A percentile compares a stretch with the other conserved stretches of the same genome.
phyloP scores from a whole-genome alignment of 2,888 invertebrate genomes.

The Drosophila helvetica region DNA sequence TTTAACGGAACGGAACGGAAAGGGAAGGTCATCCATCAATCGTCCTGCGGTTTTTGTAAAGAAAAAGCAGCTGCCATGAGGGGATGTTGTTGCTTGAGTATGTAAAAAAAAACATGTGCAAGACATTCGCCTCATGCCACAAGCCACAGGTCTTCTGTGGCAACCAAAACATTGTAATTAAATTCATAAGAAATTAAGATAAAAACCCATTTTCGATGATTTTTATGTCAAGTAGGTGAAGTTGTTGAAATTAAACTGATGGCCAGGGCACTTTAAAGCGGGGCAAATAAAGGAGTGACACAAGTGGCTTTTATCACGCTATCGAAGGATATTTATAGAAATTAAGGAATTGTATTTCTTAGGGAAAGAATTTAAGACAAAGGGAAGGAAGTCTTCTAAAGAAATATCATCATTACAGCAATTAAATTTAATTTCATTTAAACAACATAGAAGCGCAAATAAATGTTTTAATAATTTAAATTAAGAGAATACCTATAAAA shows the following conservation, averaged over 20 bases:
- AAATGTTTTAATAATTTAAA: no score
- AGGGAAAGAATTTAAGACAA: not conserved
- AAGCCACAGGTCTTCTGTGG: constrained; percentile 21
- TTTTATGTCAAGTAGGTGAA: constrained; percentile 4
- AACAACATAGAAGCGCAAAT: no score
- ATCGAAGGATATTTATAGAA: not conserved
- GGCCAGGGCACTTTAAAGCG: not conserved
- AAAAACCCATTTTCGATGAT: constrained; percentile 1
- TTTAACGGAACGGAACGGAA: not conserved
- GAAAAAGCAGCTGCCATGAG: constrained; percentile 51
- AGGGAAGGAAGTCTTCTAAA: not conserved
- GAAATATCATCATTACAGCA: no score
- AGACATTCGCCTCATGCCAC: constrained; percentile 37
- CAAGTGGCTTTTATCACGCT: not conserved
- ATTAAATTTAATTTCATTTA: no score
- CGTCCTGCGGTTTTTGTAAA: constrained; percentile 47
- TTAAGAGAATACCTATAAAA: no score
- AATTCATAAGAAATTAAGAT: constrained; percentile 10
- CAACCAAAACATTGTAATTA: constrained; percentile 41
- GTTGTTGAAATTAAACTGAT: constrained; percentile 3
- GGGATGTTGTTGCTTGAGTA: constrained; percentile 38
- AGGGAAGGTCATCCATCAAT: constrained; percentile 43
- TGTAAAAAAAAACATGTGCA: constrained; percentile 61
- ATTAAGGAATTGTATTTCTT: not conserved
- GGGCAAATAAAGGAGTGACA: not conserved